Conservation (phyloP, 2,797 vertebrate genomes). For the Pseudocheirus occidentalis region DNA sequence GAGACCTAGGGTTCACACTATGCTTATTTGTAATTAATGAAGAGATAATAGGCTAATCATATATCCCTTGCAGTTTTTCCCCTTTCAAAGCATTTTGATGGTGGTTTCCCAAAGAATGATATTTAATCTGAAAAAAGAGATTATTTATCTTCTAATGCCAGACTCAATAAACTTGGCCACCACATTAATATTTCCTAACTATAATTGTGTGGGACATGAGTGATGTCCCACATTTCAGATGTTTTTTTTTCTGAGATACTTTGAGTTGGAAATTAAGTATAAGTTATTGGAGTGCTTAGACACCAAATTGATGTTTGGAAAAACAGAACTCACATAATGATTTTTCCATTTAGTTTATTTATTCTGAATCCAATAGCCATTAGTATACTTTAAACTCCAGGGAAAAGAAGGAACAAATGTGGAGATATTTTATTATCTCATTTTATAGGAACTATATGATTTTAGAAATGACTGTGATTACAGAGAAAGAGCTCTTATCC, state of each 20-base stretch:
- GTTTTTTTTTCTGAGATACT: background rate
- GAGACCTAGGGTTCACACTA: background rate
- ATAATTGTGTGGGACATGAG: conserved; percentile 60
- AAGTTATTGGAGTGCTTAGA: conserved; percentile 79
- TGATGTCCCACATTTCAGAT: conserved; percentile 67
- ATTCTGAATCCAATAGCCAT: conserved; percentile 77
- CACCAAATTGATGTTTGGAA: conserved; percentile 80
- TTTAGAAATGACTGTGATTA: conserved; percentile 65
- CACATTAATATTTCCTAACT: conserved; percentile 66
- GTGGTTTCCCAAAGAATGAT: conserved; percentile 65
- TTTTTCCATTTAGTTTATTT: conserved; percentile 81
- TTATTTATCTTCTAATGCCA: conserved; percentile 74
- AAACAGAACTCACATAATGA: conserved; percentile 79
- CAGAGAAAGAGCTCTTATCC: conserved; percentile 10
- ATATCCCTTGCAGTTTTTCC: conserved; percentile 44
- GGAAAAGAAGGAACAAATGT: conserved; percentile 63
- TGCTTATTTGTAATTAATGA: conserved; percentile 31
- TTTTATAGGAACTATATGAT: conserved; percentile 62
- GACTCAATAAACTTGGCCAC: conserved; percentile 73
- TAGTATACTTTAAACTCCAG: conserved; percentile 75
- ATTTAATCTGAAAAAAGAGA: conserved; percentile 75
- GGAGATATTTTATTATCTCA: conserved; percentile 68
- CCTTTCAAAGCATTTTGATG: conserved; percentile 64
- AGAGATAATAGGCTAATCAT: conserved; percentile 35
- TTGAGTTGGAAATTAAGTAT: conserved; percentile 76